These are phyloP conservation scores for Cancer borealis DNA, from an alignment of 2,888 invertebrate genomes.

Conservation along the genomic window DNA sequence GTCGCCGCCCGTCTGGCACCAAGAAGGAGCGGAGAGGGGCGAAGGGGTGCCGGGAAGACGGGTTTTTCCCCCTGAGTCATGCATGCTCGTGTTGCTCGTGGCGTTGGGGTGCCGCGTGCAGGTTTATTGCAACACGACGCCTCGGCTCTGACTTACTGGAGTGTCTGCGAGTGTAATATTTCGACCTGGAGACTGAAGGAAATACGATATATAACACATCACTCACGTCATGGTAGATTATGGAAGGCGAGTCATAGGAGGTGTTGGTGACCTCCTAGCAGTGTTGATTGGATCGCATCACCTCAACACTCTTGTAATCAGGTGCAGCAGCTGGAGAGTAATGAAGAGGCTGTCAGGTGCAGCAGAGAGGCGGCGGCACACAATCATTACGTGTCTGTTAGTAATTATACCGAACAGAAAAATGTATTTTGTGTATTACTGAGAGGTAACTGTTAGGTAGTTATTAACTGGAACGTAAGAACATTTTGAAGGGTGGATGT, in stretches of 20 bases:
- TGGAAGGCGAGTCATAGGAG: conserved; percentile 4
- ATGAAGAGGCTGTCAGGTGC: conserved; percentile 27
- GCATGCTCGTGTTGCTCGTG: not conserved
- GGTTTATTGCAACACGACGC: not conserved
- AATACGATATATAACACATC: not conserved
- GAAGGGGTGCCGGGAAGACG: not conserved
- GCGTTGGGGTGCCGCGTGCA: not conserved
- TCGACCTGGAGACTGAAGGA: not conserved
- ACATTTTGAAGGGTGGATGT: not conserved
- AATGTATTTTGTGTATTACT: not conserved
- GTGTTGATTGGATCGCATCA: not conserved
- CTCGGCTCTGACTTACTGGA: not conserved
- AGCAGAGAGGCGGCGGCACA: not conserved
- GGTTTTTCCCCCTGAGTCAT: conserved; percentile 39
- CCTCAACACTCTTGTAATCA: not conserved
- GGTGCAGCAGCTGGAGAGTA: not conserved
- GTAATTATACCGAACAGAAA: not conserved
- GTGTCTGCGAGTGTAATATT: not conserved
- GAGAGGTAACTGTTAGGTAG: not conserved
- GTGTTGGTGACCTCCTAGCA: not conserved
- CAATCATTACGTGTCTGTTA: not conserved
- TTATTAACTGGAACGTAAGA: not conserved
- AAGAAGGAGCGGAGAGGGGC: not conserved
- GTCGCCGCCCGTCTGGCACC: not conserved
- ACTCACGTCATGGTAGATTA: not conserved